Base-by-base conservation (phyloP, 2,797 vertebrate genomes). In the Hylomyscus alleni region DNA sequence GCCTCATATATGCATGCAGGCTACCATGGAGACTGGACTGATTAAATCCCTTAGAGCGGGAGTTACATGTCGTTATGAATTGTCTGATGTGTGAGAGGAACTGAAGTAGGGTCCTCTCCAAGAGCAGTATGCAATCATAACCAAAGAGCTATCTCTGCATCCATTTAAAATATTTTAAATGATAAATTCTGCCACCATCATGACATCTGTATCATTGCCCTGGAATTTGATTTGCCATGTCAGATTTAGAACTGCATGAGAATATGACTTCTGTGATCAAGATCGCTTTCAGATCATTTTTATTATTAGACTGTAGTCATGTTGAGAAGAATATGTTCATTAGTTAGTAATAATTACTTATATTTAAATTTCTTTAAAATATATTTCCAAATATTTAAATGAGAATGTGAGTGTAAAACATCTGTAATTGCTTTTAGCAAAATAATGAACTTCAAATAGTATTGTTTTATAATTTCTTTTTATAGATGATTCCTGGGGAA, bases 311-410 rank as follows among this genome's bases (percentile, higher is more conserved):
- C 73, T 6, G 75, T 7, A 76, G 37, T 10, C 24, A 58, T 62
- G 14, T 77, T 81, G 1, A 87, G 75, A 26, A 92, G 11, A 85
- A 26, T 11, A 75, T 81, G 75, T 1, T 84, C 81, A 75, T 7
- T 83, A 40, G 40, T 86, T 60, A 78, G 34, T 47, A 26, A 40
- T 60, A 91, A 86, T 17, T 54, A 58, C 89, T 86, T 87, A 8
- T 58, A 50, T 75, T 58, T 62, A 40, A 19, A 77, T 88, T 87
- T 29, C 50, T n/a, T 94, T 37, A 82, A 91, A 90, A 91, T 22
- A 4, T 83, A 65, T 62, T 93, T 95, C 19, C 4, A 89, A 84
- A 65, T 92, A 8, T 89, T 81, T 50, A 93, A 94, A 80, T 86
- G 17, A 94, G n/a, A 7, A 54, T 91, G 6, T 15, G 72, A 60